Conservation (phyloP, 2,888 invertebrate species). For the Invenusta paracnida region DNA sequence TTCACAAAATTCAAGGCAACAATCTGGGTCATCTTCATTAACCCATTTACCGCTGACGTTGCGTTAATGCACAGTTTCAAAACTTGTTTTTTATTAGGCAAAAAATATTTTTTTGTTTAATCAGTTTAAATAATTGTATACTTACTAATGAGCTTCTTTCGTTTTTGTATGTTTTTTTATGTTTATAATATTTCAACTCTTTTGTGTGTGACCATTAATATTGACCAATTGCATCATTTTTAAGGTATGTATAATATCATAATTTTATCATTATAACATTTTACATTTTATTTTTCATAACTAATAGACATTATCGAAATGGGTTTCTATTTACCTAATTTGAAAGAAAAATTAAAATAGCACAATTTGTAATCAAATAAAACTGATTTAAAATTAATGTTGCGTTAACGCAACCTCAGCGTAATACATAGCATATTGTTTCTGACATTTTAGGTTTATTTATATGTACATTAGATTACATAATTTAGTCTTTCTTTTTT, state of each 20-base stretch:
- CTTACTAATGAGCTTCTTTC: background rate
- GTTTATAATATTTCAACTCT: background rate
- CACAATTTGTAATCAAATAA: background rate
- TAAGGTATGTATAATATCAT: constrained; percentile 1
- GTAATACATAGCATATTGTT: background rate
- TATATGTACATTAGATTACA: background rate
- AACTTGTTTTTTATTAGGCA: constrained; percentile 4
- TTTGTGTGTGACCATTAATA: constrained; percentile 10
- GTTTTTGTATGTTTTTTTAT: background rate
- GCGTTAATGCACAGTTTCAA: background rate
- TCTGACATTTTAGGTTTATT: background rate
- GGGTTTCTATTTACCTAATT: background rate
- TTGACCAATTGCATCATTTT: constrained; percentile 21
- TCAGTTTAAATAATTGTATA: constrained; percentile 8
- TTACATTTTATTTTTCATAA: constrained; percentile 23
- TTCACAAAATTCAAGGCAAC: constrained; percentile 16
- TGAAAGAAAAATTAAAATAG: background rate
- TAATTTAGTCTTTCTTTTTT: background rate
- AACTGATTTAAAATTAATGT: constrained; percentile 6
- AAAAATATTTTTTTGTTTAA: constrained; percentile 20
- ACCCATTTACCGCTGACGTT: constrained; percentile 12
- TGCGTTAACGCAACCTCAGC: constrained; percentile 23
- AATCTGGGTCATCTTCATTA: constrained; percentile 19
- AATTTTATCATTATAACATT: constrained; percentile 23
- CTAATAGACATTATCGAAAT: constrained; percentile 26